Evolutionary conservation across 2,113 vertebrate genomes (phyloP).

Genomic region (Carlito syrichta): DNA sequence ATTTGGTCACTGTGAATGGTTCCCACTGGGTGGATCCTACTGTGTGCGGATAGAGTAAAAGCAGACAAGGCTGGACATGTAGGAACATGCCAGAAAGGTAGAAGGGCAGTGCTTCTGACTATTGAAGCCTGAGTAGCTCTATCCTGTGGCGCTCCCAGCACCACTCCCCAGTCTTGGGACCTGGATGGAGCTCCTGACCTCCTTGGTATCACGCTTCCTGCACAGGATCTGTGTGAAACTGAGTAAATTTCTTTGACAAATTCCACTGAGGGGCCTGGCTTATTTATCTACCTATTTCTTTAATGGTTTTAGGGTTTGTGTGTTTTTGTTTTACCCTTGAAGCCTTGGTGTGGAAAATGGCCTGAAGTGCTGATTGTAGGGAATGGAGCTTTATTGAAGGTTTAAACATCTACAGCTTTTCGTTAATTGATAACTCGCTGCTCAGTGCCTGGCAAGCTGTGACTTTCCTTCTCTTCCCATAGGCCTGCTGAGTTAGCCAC

Average conservation of each 20-base stretch:
- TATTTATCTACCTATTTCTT: not conserved
- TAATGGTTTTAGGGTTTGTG: not conserved
- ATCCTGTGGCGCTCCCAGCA: not conserved
- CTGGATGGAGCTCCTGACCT: not conserved
- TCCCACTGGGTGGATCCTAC: not conserved
- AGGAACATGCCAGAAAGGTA: not conserved
- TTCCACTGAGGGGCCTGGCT: not conserved
- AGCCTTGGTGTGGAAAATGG: not conserved
- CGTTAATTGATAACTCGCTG: not conserved
- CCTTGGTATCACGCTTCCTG: not conserved
- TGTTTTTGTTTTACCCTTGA: not conserved
- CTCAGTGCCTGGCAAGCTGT: conserved; percentile 31
- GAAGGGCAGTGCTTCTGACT: not conserved
- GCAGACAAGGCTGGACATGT: not conserved
- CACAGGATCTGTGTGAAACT: not conserved
- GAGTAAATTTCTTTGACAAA: not conserved
- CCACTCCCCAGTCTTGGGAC: not conserved
- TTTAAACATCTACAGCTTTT: not conserved
- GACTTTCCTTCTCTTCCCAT: conserved; percentile 70
- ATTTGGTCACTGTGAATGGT: not conserved
- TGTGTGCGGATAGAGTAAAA: not conserved
- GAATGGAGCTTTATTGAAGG: not conserved
- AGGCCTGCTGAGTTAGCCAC: conserved; percentile 91
- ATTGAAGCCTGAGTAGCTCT: not conserved
- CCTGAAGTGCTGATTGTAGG: not conserved